phyloP scores from a whole-genome alignment of 2,888 invertebrate genomes.

The Panopea generosa region DNA sequence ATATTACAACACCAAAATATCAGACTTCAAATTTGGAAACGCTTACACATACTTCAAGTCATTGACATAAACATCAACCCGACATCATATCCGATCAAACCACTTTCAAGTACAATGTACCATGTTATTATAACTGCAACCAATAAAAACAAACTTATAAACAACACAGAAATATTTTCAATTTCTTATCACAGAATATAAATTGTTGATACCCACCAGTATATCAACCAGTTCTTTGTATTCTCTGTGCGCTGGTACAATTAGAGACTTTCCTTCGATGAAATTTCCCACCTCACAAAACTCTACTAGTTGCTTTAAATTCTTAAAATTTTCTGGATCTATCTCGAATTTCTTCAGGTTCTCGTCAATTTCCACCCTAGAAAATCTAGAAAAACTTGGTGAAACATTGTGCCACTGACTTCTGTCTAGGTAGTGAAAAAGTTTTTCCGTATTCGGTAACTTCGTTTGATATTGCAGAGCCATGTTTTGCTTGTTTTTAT shows the following conservation, averaged over 20 bases:
- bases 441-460: constrained; percentile 44
- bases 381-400: constrained; percentile 44
- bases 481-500: too few species aligned
- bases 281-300: constrained; percentile 52
- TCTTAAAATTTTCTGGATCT: constrained; percentile 22
- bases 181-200: too few species aligned
- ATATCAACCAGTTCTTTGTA: constrained; percentile 20
- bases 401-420: constrained; percentile 55
- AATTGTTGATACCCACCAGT: constrained; percentile 10
- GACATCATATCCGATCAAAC: too few species aligned
- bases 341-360: constrained; percentile 35
- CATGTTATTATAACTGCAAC: neutral
- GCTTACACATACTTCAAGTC: too few species aligned
- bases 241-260: constrained; percentile 30
- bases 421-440: constrained; percentile 46
- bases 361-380: constrained; percentile 39
- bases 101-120: too few species aligned
- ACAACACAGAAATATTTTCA: neutral
- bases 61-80: too few species aligned
- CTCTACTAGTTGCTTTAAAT: constrained; percentile 31
- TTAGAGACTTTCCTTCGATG: constrained; percentile 31
- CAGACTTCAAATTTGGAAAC: too few species aligned
- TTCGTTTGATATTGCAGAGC: neutral
- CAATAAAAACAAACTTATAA: neutral
- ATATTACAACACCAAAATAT: too few species aligned